Evolutionary conservation across 2,888 invertebrate genomes (phyloP), one percentile per base, ranked within the genome.

Genomic region (Cerastoderma edule): DNA sequence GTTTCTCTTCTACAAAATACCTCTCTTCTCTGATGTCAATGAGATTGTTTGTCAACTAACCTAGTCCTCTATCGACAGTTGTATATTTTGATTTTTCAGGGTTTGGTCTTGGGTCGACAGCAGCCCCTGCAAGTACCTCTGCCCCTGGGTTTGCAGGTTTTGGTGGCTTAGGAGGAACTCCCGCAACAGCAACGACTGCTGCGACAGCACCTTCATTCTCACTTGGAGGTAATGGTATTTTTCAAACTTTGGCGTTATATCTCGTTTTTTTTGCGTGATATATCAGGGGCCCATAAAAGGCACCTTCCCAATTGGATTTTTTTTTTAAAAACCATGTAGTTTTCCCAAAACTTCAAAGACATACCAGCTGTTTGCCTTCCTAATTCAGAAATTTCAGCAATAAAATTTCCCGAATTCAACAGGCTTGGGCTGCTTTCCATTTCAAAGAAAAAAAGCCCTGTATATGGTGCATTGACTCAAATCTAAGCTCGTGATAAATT

Each of bases 121-220:
- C 73, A 32, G 48, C 71, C 46, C 30, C 77, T 28, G 19, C 76
- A 72, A 75, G 72, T 67, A 48, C 67, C 13, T 19, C 77, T 0
- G 56, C 67, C 3, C 69, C 69, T 4, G 66, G 13, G 30, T 33
- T 67, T 56, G 35, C 28, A 39, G 66, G 60, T 27, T 57, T 70
- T 57, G 50, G 33, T 35, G 65, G 64, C 3, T 39, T 64, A 16
- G 70, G 74, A 10, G 56, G 67, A 19, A 68, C 77, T 0, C 46
- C 75, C 10, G 67, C 69, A 22, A 22, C 76, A 24, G 24, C 79
- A 24, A 22, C 76, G 19, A 27, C 83, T 48, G 69, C 57, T 22
- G 27, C 76, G 19, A 27, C 83, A 53, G 69, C 57, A 30, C 35
- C 75, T 1, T 46, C 83, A 24, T 39, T 83, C 24, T 39, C 81